Base-by-base conservation (phyloP, 1,140 invertebrate genomes). In the Uloborus diversus region DNA sequence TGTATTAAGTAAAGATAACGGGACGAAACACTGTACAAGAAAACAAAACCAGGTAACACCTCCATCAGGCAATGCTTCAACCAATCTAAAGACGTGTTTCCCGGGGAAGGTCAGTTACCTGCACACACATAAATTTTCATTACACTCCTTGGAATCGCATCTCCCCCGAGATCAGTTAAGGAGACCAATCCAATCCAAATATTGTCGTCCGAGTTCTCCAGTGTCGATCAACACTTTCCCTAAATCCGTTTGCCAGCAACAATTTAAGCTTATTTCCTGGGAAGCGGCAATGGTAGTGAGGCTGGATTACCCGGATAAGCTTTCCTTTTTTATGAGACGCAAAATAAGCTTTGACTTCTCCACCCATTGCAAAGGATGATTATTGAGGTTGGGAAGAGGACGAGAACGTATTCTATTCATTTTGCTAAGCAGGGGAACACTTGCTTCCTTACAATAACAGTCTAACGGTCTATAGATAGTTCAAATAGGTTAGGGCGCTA, bases 331-430 rank as follows among this genome's bases (percentile, higher is more conserved):
- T 23, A 61, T 49, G 28, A 51, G 37, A 64, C 62, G 71, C 71
- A 75, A 75, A 73, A 75, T 53, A 75, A 49, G 56, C 71, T 35
- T 75, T 53, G 71, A 75, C 57, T 75, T 64, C 13, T 27, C 71
- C 57, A 27, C 71, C 71, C 71, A 57, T 75, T 35, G 11, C 17
- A 75, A 59, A 64, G 59, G 57, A 51, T 47, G 30, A 75, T 64
- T 49, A 75, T 75, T 75, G 69, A 57, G 20, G 25, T 11, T 49
- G 70, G 57, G 28, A 30, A 30, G 25, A 23, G 42, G 27, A 14
- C 27, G 28, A 42, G 42, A 64, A 23, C 59, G 47, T 51, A 75
- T 75, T 62, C 71, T 51, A 64, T 75, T 75, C 59, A 59, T 70
- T 51, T 64, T 11, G 20, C 13, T 47, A 28, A 69, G 49, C 66